Base-by-base conservation (phyloP, 92 coral and sea anemone species). In the Heliopora coerulea region DNA sequence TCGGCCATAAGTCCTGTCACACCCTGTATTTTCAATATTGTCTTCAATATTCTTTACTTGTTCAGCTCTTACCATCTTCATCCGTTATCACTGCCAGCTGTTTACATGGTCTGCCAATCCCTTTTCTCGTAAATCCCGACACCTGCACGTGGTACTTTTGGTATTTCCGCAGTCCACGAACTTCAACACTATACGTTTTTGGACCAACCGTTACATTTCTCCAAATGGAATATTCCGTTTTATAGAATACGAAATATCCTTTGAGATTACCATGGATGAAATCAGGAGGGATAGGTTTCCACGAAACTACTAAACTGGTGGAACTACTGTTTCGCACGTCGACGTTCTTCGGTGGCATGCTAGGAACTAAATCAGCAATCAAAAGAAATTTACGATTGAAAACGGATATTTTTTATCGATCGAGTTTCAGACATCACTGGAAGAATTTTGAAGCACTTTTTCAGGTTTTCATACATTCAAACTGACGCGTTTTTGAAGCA, bases 111-210 rank as follows among this genome's bases (percentile, higher is more conserved):
- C 70, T 65, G 1, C 97, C 97, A 20, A 80, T 85, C 4, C 96
- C 96, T 68, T 83, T 92, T 3, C 83, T 77, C 26, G 96, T 92
- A 44, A 80, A 80, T 30, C 91, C 97, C 30, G 68, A 62, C 59
- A 92, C 96, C 59, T 92, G 91, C n/a, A 92, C 74, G 18, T 59
- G 29, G 41, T 92, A 92, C 17, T 78, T 73, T 8, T 96, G 84
- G 49, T 78, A 92, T 56, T 87, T 92, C 13, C 56, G 63, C 56
- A 89, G 89, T 23, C 74, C 65, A 12, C 42, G 27, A 1, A 92
- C 21, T 33, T 75, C 30, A 2, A 34, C 6, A 2, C 84, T 78
- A 33, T 86, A 81, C 27, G 27, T 48, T n/a, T 57, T 21, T 8
- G 84, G 70, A 15, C 52, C 70, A 27, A 86, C 59, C 35, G 68